Conservation (phyloP, 2,797 vertebrate species). For the Melanogrammus aeglefinus region DNA sequence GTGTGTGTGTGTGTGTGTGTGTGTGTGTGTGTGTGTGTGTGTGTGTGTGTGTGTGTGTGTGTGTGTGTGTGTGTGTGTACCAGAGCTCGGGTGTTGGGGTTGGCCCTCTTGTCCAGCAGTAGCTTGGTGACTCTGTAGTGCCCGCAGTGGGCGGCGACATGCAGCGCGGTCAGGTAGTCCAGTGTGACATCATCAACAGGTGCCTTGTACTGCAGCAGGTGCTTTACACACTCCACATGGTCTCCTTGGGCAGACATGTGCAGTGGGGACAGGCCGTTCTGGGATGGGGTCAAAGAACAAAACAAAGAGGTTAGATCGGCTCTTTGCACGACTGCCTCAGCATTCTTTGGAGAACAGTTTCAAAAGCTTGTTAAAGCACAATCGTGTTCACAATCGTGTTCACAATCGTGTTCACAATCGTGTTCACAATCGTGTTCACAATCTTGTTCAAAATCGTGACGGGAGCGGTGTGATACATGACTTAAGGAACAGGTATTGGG, state of each 20-base stretch:
- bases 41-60: constrained; percentile 7
- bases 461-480: too few species aligned
- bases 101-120: constrained; percentile 94
- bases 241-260: constrained; percentile 99
- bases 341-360: not conserved
- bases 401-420: too few species aligned
- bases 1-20: not conserved
- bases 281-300: constrained; percentile 16
- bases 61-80: constrained; percentile 51
- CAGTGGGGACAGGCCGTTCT: constrained; percentile 95
- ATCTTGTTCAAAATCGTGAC: too few species aligned
- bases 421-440: not conserved
- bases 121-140: constrained; percentile 96
- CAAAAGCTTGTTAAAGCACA: not conserved
- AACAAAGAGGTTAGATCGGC: not conserved
- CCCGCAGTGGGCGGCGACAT: constrained; percentile 94
- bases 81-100: constrained; percentile 92
- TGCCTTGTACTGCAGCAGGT: constrained; percentile 88
- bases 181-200: constrained; percentile 94
- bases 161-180: constrained; percentile 93
- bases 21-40: not conserved
- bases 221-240: constrained; percentile 93
- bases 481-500: too few species aligned
- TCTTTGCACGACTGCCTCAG: not conserved
- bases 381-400: not conserved